Evolutionary conservation across 2,113 vertebrate species (phyloP).

Genomic region (Catagonus wagneri): DNA sequence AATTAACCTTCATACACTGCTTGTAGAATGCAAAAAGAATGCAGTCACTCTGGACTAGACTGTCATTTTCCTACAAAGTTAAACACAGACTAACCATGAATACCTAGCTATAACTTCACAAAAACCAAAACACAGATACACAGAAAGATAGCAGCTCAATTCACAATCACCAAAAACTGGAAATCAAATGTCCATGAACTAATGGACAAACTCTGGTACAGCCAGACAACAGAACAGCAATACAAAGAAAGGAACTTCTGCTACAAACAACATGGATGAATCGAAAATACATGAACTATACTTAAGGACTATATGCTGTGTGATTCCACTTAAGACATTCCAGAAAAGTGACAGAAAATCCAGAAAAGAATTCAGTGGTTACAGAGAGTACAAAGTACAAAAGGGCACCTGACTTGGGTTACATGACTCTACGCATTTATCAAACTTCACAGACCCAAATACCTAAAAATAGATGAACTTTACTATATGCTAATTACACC

Average conservation of each 20-base stretch:
- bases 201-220: background rate
- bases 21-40: background rate
- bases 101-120: background rate
- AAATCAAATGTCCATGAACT: background rate
- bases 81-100: background rate
- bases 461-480: background rate
- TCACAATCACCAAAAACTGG: background rate
- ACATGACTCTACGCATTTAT: background rate
- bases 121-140: background rate
- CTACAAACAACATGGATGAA: background rate
- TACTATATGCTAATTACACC: background rate
- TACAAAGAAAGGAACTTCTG: background rate
- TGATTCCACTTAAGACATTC: background rate
- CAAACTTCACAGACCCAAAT: background rate
- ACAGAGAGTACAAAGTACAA: background rate
- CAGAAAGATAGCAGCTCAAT: background rate
- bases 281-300: background rate
- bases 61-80: background rate
- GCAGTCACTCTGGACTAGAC: background rate
- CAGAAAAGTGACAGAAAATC: background rate
- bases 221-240: background rate
- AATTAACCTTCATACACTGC: background rate
- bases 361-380: background rate
- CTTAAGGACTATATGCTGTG: background rate
- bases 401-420: background rate